Conservation (phyloP, 2,888 invertebrate genomes). For the Epistrophe eligans region DNA sequence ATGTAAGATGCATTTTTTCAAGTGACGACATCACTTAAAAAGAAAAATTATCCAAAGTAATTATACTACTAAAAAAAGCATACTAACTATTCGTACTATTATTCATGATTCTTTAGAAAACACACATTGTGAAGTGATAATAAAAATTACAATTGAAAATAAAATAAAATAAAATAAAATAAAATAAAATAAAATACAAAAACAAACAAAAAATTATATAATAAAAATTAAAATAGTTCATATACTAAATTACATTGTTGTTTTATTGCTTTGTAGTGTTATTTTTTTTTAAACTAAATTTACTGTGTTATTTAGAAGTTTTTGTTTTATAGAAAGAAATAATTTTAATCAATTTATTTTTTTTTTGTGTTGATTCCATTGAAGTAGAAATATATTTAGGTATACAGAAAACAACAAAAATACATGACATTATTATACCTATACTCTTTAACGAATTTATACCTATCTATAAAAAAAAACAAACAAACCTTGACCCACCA, state of each 20-base stretch:
- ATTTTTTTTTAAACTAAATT: neutral
- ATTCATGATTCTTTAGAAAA: constrained; percentile 69
- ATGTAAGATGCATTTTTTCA: constrained; percentile 41
- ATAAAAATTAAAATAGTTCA: constrained; percentile 70
- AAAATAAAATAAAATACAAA: constrained; percentile 7
- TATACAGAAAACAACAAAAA: neutral
- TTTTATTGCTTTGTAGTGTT: constrained; percentile 26
- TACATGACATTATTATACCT: neutral
- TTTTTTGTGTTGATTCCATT: constrained; percentile 5
- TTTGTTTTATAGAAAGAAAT: too few species aligned
- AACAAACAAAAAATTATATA: constrained; percentile 51
- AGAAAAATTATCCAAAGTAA: constrained; percentile 52
- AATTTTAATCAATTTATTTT: neutral
- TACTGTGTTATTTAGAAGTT: neutral
- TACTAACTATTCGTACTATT: constrained; percentile 72
- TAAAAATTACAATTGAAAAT: constrained; percentile 53
- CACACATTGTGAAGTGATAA: constrained; percentile 76
- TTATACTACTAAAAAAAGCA: constrained; percentile 51
- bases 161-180: constrained; percentile 26
- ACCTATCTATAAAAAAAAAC: neutral
- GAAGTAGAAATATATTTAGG: neutral
- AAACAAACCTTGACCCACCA: constrained; percentile 59
- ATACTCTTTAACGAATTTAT: constrained; percentile 60
- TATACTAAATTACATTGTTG: constrained; percentile 47
- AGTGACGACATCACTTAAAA: constrained; percentile 34